Evolutionary conservation across 2,797 vertebrate species (phyloP), one percentile per base, ranked within the genome.

Genomic region (Balearica regulorum): DNA sequence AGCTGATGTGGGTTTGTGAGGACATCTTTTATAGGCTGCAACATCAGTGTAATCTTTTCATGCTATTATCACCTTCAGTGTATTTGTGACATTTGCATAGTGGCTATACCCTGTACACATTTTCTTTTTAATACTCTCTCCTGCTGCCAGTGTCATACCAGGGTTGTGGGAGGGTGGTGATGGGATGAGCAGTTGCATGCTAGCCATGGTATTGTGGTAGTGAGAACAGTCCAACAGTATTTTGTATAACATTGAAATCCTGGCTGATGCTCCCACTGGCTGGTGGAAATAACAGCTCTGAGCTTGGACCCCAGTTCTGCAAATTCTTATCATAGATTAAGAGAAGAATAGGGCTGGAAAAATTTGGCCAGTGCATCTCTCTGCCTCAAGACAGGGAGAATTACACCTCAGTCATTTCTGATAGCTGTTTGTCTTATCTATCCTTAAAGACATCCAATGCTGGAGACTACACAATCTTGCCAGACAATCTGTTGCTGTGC

Each of bases 401-500:
- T 55, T 90, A 6, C 41, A 87, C 54, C 41, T 92, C 73, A 78
- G 51, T 66, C 43, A 39, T 65, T 80, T 65, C 71, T 87, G 78
- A 33, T 85, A 87, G 55, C 28, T 73, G 22, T 82, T 92, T 84
- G 49, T 76, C 73, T 93, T 76, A 60, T 87, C 46, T 60, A 14
- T 49, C 71, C 83, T 82, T 79, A 77, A 58, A 92, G 90, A 86
- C 8, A 58, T 57, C 43, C 70, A 71, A 1, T 22, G 22, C 22
- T 89, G 78, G 90, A 93, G 86, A 95, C 92, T 70, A 64, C 71
- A 53, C 55, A 93, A 80, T 95, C 89, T 94, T 83, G 83, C 71
- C 90, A 96, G 89, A 79, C 92, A 93, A 95, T 95, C 94, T 93
- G 66, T 60, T 92, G 31, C 66, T 94, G 68, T 92, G 35, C 28